phyloP scores from a whole-genome alignment of 2,113 vertebrate species.

The Tupaia tana region DNA sequence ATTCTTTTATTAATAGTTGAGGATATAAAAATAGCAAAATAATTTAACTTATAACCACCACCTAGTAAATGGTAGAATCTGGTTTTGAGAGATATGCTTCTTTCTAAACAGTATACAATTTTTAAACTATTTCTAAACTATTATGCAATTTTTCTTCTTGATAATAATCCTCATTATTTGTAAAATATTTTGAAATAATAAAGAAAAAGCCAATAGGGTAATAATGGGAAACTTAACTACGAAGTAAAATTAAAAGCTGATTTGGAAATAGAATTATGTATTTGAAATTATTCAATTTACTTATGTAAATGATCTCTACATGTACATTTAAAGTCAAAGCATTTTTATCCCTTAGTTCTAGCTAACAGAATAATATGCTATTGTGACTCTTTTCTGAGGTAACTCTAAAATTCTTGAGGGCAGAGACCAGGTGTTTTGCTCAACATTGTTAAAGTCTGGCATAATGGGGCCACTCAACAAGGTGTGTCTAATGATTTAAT shows the following conservation, averaged over 20 bases:
- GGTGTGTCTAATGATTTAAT: neutral
- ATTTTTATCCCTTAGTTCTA: neutral
- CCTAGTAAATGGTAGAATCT: neutral
- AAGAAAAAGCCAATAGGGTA: neutral
- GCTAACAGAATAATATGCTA: neutral
- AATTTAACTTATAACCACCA: neutral
- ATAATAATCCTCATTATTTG: neutral
- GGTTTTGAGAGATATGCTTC: neutral
- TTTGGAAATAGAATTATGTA: neutral
- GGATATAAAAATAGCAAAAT: neutral
- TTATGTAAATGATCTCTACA: neutral
- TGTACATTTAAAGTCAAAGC: neutral
- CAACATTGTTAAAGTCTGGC: neutral
- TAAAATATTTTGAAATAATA: neutral
- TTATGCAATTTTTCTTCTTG: neutral
- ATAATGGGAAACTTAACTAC: neutral
- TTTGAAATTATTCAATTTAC: neutral
- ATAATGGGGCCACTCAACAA: neutral
- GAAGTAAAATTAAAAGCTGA: neutral
- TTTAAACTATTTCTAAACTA: neutral
- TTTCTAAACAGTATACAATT: neutral
- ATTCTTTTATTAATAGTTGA: neutral
- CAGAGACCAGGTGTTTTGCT: neutral
- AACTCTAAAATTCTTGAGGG: neutral
- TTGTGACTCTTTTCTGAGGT: neutral